Base-by-base conservation (phyloP, 2,113 vertebrate species). In the Seriola dumerili region DNA sequence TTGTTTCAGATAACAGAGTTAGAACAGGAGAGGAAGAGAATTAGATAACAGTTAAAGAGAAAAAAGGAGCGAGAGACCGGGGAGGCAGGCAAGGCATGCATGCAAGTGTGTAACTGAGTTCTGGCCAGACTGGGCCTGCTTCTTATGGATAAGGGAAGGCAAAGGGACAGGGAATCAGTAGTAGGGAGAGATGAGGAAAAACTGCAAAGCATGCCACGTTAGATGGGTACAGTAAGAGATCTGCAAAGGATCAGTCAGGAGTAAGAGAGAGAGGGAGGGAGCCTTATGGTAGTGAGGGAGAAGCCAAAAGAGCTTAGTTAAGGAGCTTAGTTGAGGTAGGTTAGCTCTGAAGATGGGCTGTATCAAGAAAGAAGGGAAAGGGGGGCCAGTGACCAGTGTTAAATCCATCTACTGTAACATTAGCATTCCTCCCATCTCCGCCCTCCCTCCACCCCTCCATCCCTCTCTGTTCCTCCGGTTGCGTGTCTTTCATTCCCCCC, bases 171-270 rank as follows among this genome's bases (percentile, higher is more conserved):
- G 75, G 81, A 72, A 54, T 85, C 80, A 79, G 78, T 70, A 64
- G 58, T 80, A 67, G 83, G 80, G 52, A 79, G 80, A 78, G 85
- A 89, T 86, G 86, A 82, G 75, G 81, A 80, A 79, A 70, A 87
- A 91, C 74, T 75, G 86, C 86, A 84, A 88, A 89, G 88, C 92
- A 92, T 93, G 92, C 89, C 83, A 92, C 76, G 19, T 85, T 79
- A 90, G 85, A 93, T 88, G 85, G 89, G 80, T 85, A 77, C 84
- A 89, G 80, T 83, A 83, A 36, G 80, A 90, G 70, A 85, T 90
- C 86, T 89, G 78, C 72, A 80, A 77, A 83, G 87, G 72, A 87
- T 91, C 89, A 91, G 85, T 89, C 80, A 84, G 80, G 81, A 84
- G 90, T 78, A 77, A 71, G 84, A 78, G 64, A 88, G 78, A 73